Base-by-base conservation (phyloP, 2,113 vertebrate genomes). In the Neopipo cinnamomea region DNA sequence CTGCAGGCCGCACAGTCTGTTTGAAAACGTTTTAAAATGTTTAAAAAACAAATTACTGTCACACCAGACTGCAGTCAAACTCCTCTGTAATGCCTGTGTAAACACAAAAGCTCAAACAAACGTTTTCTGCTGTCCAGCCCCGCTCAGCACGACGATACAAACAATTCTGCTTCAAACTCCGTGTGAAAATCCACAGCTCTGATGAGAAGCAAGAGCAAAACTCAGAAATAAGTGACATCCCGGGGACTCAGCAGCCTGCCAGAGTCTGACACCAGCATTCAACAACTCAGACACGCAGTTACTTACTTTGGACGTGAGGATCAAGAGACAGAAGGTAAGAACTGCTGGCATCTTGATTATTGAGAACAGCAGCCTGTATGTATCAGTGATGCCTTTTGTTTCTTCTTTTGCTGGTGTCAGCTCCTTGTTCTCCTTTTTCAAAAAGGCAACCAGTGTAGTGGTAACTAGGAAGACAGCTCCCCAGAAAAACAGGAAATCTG, bases 401-500 rank as follows among this genome's bases (percentile, higher is more conserved):
- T 99, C 99, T 94, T 99, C 98, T 30, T 98, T 98, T 20, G 93
- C 97, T 92, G 95, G 94, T 41, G 95, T 97, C 56, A 97, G 95
- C 31, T 95, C 97, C 62, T 81, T 91, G 71, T 98, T 98, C 97
- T 99, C 99, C 72, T 98, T 99, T 97, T 99, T 99, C 70, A 99
- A 82, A 78, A 99, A 74, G 56, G 99, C 99, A 73, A 99, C 98
- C 89, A 99, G 95, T 18, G 99, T 99, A 41, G 99, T 99, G 83
- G 99, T 99, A 63, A 99, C 92, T 92, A 99, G 95, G 97, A 99
- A 99, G 68, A 99, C 95, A 85, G 98, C 88, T 73, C 99, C 99
- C 99, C 99, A 99, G 97, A 99, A 99, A 96, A 99, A 99, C 89
- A 99, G 96, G 97, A 99, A 99, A 96, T 99, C 99, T 99, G 97